phyloP scores from a whole-genome alignment of 1,140 invertebrate genomes.

The Pogonomyrmex barbatus region DNA sequence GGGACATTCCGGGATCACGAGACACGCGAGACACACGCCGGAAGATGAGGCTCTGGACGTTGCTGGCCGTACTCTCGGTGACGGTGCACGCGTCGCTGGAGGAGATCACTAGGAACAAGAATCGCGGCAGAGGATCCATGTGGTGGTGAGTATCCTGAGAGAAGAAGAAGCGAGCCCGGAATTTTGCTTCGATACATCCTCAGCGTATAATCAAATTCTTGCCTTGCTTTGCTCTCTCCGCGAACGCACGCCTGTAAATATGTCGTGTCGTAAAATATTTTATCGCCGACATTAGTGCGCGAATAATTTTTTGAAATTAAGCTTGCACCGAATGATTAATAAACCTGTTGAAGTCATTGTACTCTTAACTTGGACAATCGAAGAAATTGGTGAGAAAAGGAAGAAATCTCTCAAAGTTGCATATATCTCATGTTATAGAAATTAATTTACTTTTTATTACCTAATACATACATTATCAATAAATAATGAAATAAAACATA shows the following conservation, averaged over 20 bases:
- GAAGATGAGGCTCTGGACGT: conserved; percentile 82
- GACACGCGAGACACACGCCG: conserved; percentile 33
- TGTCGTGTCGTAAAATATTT: conserved; percentile 45
- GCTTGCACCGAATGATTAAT: conserved; percentile 33
- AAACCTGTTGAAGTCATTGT: conserved; percentile 51
- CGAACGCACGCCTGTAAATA: conserved; percentile 31
- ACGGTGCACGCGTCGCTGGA: conserved; percentile 78
- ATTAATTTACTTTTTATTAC: neutral
- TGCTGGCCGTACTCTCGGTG: conserved; percentile 79
- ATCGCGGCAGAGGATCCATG: conserved; percentile 87
- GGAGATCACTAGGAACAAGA: conserved; percentile 85
- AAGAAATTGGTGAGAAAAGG: neutral
- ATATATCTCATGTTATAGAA: neutral
- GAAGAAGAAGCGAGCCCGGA: neutral
- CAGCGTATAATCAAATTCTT: neutral
- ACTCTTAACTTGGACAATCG: neutral
- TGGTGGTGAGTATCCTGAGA: conserved; percentile 85
- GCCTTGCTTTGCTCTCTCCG: too few species aligned
- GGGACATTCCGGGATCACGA: conserved; percentile 3
- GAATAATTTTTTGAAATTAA: conserved; percentile 38
- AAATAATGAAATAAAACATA: neutral
- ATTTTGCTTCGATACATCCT: conserved; percentile 29
- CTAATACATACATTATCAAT: neutral
- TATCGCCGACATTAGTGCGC: conserved; percentile 34
- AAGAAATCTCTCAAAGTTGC: neutral